Conservation (phyloP, 2,113 vertebrate genomes). For the Erythrocercus mccallii region DNA sequence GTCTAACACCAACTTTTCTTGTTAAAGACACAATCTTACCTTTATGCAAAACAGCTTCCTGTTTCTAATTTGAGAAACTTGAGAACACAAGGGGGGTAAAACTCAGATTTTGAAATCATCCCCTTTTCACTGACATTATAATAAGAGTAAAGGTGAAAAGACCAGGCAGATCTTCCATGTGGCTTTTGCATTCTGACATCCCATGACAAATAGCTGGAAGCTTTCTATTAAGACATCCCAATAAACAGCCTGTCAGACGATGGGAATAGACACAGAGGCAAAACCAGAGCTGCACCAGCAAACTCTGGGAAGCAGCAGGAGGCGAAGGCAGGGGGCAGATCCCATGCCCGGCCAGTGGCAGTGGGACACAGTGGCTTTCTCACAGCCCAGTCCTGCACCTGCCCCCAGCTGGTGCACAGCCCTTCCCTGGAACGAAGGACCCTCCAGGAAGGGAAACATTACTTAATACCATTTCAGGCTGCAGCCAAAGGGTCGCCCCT, state of each 20-base stretch:
- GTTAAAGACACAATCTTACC: slow-evolving; percentile 49
- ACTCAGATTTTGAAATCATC: background rate
- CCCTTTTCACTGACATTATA: background rate
- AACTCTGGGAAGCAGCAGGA: background rate
- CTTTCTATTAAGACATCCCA: background rate
- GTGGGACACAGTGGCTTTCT: background rate
- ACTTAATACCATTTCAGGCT: background rate
- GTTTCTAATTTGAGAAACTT: slow-evolving; percentile 32
- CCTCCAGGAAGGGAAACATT: background rate
- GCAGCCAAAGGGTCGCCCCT: background rate
- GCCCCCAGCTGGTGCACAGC: background rate
- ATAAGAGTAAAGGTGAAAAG: background rate
- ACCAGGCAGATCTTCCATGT: background rate
- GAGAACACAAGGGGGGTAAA: background rate
- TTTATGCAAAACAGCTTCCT: slow-evolving; percentile 62
- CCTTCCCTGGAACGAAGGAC: background rate
- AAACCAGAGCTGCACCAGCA: background rate
- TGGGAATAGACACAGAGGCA: background rate
- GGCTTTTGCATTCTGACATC: background rate
- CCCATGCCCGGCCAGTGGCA: background rate
- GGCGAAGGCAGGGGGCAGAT: background rate
- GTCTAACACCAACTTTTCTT: slow-evolving; percentile 58
- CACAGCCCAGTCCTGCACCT: background rate
- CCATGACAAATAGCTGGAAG: background rate
- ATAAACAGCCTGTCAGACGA: background rate